Evolutionary conservation across 2,888 invertebrate species (phyloP), one percentile per base, ranked within the genome.

Genomic region (Perizoma flavofasciatum): DNA sequence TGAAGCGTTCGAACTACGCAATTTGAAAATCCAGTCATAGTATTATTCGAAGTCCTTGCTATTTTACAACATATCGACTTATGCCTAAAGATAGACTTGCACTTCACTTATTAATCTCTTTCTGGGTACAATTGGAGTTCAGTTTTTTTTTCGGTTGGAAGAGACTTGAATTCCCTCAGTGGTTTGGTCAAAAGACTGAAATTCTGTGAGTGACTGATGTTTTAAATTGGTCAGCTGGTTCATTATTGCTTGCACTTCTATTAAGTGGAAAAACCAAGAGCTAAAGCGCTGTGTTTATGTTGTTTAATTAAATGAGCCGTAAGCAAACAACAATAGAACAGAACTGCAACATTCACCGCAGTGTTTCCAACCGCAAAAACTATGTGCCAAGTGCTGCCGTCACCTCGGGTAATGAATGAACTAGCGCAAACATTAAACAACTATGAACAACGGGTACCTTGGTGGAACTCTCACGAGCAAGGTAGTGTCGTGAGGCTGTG

Each of bases 351-450:
- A 63, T 68, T 65, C 44, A 49, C 71, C 67, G 65, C 68, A 70
- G 67, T 59, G 66, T 66, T 70, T 61, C 59, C 56, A 57, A 63
- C 71, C 66, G 60, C 71, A 72, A 76, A 74, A 78, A 74, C 72
- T 67, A 69, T 71, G 65, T 65, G 65, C 69, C 58, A 55, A 73
- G 71, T 70, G 71, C 69, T 65, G 62, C 69, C 61, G 70, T 73
- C 75, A 71, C 70, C 73, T 69, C 73, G 74, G 74, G 74, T 81
- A 81, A 83, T 81, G 72, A 77, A 82, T 78, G 75, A 67, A 55
- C 63, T 50, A 52, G 60, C 55, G 43, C 57, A 52, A 67, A 63
- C 61, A 63, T 53, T 59, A 60, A 72, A 68, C 65, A 67, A 69
- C 68, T 71, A 59, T 71, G 73, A 71, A 70, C 55, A 73, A 66